Evolutionary conservation across 2,888 invertebrate genomes (phyloP), one percentile per base, ranked within the genome.

Genomic region (Callyntrura sp.): DNA sequence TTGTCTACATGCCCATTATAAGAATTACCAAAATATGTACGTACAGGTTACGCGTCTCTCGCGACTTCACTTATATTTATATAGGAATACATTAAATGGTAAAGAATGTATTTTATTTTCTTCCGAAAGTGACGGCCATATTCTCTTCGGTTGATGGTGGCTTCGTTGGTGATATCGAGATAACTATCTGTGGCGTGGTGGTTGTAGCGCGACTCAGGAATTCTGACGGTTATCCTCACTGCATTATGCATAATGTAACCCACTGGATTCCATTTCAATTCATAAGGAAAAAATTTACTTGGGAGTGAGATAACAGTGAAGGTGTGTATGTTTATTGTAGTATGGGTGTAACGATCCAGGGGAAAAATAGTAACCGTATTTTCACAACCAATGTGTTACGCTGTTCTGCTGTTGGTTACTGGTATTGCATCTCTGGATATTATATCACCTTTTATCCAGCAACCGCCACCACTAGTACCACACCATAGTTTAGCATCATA

Each of bases 191-290:
- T 35, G 35, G 2, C 3, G 6, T 35, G 35, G 35, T 35, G 35
- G 6, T 4, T 2, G 35, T 35, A 35, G n/a, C 17, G n/a, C 65
- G 65, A 51, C 83, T 78, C 78, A 65, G 78, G 68, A 88, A 88
- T 88, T 84, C 83, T 76, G 65, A 88, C 83, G 73, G 88, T 83
- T 88, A 68, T 83, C 76, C 82, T 28, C 28, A 76, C 62, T 55
- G 62, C 62, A 62, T 83, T 88, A 88, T 88, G 88, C 88, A 88
- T 88, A 88, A 88, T 88, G 84, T 84, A 84, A 43, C 88, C 73
- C 68, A 68, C 84, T 78, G 84, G 84, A 88, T 88, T 88, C 88
- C 88, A 84, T 88, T 88, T 84, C 73, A 88, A 83, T 76, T 81
- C 43, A 8, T 65, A 8, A 78, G 5, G 65, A 82, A 17, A 35